Conservation (phyloP, 64 coral and sea anemone species). For the Stichodactyla mertensii region DNA sequence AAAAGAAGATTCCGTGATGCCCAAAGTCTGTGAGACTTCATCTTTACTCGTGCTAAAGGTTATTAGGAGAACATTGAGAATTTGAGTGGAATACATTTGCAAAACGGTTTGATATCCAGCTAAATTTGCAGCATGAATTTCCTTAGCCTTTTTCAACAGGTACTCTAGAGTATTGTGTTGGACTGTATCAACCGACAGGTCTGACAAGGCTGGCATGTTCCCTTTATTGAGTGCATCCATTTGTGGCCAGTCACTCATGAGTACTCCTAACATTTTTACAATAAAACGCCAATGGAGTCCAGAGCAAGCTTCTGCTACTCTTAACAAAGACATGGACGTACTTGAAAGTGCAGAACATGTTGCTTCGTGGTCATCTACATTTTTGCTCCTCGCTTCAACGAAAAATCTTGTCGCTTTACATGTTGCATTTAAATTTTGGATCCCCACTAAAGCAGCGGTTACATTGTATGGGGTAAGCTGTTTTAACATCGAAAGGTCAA, state of each 20-base stretch:
- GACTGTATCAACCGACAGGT: not conserved
- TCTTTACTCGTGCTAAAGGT: constrained; percentile 15
- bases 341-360: constrained; percentile 1
- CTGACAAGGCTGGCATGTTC: not conserved
- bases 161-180: constrained; percentile 1
- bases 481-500: constrained; percentile 9
- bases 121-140: not conserved
- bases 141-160: constrained; percentile 18
- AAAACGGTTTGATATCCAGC: not conserved
- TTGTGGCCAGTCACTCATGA: constrained; percentile 33
- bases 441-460: constrained; percentile 13
- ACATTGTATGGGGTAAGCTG: constrained; percentile 16
- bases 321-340: constrained; percentile 6
- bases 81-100: not conserved
- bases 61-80: not conserved
- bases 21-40: constrained; percentile 2
- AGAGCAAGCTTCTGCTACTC: constrained; percentile 15
- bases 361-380: not conserved
- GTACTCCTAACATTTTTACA: constrained; percentile 17
- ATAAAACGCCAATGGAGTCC: constrained; percentile 40
- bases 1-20: not conserved
- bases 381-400: constrained; percentile 7
- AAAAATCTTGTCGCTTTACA: constrained; percentile 32
- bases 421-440: not conserved
- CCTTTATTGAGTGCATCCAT: constrained; percentile 1